Evolutionary conservation across 2,113 vertebrate species (phyloP), one percentile per base, ranked within the genome.

Genomic region (Scophthalmus maximus): DNA sequence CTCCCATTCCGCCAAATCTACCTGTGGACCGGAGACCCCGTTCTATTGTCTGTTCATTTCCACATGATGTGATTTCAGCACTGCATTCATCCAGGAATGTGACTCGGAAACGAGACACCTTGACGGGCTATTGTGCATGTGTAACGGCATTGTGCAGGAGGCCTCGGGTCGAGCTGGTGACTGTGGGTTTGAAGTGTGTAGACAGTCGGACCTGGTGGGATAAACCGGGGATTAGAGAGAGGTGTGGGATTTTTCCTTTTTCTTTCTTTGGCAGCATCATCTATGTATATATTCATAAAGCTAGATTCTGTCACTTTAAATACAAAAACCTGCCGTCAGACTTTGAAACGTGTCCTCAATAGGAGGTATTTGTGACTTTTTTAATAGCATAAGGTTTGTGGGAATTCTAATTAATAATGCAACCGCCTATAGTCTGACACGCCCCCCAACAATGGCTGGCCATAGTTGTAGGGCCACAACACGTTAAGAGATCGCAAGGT

Each of bases 61-160:
- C 67, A 68, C 46, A 44, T 62, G 60, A 64, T 83, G 73, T 77
- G 49, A 73, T 76, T 73, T 79, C 64, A 79, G 70, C 50, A 34
- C 50, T 36, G 46, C 50, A 59, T 78, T 73, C 36, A 73, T 67
- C 47, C 46, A 74, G 61, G 63, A 83, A 80, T 83, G 82, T 36
- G 53, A 52, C 59, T 84, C 64, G 72, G 82, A 83, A 83, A 80
- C 29, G 58, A 38, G 76, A 68, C 63, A 66, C 82, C 71, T 61
- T 77, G 49, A 69, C 15, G 47, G 77, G 69, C 69, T 64, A 56
- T 70, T 71, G 68, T 73, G 78, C 46, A 2, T 50, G 36, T 22
- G 70, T 59, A 59, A 38, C 52, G 53, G 50, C 20, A 42, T 36
- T 15, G 56, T 71, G 57, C 34, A 46, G 36, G 27, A 66, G 79